Evolutionary conservation across 2,113 vertebrate genomes (phyloP).

Genomic region (Lanius collurio): DNA sequence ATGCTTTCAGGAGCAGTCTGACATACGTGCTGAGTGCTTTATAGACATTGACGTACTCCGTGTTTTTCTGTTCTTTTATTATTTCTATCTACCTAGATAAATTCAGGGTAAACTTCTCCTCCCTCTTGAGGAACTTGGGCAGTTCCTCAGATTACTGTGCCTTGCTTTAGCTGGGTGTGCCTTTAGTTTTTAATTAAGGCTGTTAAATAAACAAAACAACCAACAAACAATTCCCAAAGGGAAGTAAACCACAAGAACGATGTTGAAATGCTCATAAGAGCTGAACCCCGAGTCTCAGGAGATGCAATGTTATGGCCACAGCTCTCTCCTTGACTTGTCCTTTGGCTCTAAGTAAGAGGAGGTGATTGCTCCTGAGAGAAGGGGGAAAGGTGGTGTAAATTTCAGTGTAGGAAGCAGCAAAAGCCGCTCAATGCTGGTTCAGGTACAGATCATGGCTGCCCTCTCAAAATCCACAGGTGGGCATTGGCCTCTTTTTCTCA

Average conservation of each 20-base stretch:
- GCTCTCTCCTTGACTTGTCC: constrained; percentile 50
- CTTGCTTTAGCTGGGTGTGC: constrained; percentile 35
- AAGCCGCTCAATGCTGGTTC: background rate
- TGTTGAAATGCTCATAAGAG: constrained; percentile 42
- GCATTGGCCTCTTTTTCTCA: background rate
- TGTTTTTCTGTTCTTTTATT: background rate
- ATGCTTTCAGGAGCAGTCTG: background rate
- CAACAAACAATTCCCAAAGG: constrained; percentile 56
- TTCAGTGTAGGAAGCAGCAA: background rate
- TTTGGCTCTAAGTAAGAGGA: background rate
- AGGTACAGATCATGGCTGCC: background rate
- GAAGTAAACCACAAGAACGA: background rate
- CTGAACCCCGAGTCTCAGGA: background rate
- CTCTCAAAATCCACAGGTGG: background rate
- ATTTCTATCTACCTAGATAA: background rate
- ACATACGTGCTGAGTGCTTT: background rate
- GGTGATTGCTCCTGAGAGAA: background rate
- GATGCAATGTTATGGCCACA: background rate
- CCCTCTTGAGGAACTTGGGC: background rate
- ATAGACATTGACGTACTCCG: background rate
- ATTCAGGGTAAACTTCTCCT: constrained; percentile 15
- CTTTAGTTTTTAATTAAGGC: constrained; percentile 57
- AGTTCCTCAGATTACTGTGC: constrained; percentile 2
- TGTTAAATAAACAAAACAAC: constrained; percentile 62
- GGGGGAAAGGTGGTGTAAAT: background rate